Base-by-base conservation (phyloP, 1,140 invertebrate genomes). In the Ceratosolen fusciceps region DNA sequence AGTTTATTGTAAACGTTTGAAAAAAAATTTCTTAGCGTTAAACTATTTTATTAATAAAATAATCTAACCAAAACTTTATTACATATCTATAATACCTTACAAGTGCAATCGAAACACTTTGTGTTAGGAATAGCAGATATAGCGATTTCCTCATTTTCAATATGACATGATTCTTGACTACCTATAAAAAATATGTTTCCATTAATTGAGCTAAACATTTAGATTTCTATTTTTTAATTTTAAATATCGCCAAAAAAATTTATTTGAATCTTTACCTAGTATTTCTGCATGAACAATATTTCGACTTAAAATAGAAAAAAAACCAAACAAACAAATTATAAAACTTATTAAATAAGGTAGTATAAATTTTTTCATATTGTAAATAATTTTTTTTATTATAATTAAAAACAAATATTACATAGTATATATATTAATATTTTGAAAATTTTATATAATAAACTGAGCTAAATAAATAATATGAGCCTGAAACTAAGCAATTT, bases 91-190 rank as follows among this genome's bases (percentile, higher is more conserved):
- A 71, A 85, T 85, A 89, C 88, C 86, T 88, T 88, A 79, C 88
- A 89, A 60, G 85, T 86, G 74, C 88, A 89, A 58, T 80, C 83
- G 79, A 86, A 88, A 79, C 88, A 89, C 31, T 82, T 88, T 24
- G 85, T 85, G 62, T 87, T 87, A 9, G 84, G 83, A 73, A 88
- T 85, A 73, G 85, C 85, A 74, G 87, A 83, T 49, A 87, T 82
- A 29, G 81, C 84, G 71, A 89, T 81, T 9, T 85, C 83, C 71
- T 88, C 85, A 4, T 86, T 85, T 58, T 89, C 88, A 62, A 83
- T 49, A 49, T 86, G 83, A 80, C 88, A 89, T 1, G 86, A 86
- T 65, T 86, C 85, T 26, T 86, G 82, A 65, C 82, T 88, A 26
- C 87, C 88, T 88, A 82, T 47, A 70, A 72, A 73, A 7, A 26